Percentiles rank a stretch among this genome's conserved stretches.
Evolutionary conservation across 1,140 invertebrate genomes (phyloP).

Genomic region (Tribolium madens): DNA sequence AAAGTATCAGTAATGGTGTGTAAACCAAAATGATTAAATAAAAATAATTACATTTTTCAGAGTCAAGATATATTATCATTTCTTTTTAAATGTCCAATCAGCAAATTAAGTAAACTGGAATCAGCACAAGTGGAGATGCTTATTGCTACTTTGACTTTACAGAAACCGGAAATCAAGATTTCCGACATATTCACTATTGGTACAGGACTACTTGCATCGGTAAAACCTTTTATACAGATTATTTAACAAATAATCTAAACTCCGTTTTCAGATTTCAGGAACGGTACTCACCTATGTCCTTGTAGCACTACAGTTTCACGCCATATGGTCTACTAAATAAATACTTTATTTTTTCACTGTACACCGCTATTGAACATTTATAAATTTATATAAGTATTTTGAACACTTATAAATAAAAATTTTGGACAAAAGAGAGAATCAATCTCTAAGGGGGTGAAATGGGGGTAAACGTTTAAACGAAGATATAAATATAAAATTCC

Average conservation of each 20-base stretch:
- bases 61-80: conserved; percentile 14
- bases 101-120: not conserved
- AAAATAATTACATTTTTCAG: not conserved
- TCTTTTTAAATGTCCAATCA: conserved; percentile 1
- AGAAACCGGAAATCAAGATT: not conserved
- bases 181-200: not conserved
- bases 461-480: no score
- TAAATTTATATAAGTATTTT: no score
- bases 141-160: not conserved
- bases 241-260: not conserved
- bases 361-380: no score
- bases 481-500: no score
- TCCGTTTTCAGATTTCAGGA: not conserved
- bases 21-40: not conserved
- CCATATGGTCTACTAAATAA: not conserved
- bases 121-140: conserved; percentile 10
- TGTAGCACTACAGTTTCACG: conserved; percentile 2
- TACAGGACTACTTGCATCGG: conserved; percentile 1
- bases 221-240: not conserved
- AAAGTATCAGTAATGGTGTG: not conserved
- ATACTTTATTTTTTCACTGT: not conserved
- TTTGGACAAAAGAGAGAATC: no score
- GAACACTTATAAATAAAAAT: no score
- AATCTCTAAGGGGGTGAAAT: no score
- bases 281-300: not conserved